Evolutionary conservation across 2,797 vertebrate genomes (phyloP), one percentile per base, ranked within the genome.

Genomic region (Rhynchotus rufescens): DNA sequence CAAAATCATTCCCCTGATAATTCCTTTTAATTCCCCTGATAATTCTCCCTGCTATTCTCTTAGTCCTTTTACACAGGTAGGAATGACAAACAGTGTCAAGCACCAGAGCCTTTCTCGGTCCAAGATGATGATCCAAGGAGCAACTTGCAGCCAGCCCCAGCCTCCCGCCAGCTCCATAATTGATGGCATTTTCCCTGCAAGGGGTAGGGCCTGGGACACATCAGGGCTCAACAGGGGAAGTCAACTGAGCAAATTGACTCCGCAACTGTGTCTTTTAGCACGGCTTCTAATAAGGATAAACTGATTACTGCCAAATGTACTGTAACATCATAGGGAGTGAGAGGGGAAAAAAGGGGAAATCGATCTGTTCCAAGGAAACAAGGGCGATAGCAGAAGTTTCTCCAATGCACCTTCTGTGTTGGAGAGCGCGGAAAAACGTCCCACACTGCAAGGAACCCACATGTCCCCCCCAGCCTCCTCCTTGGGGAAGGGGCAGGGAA

Each of bases 181-280:
- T 99, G 98, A 99, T 98, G 98, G 98, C 98, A 98, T 98, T 99
- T 99, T 98, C 98, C 98, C 98, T 98, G 98, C 98, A 98, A 98
- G 98, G 98, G 98, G 97, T 98, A 98, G 98, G 74, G 98, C 97
- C 96, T 95, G 96, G 97, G 97, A 97, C 94, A 94, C 97, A 97
- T 95, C 96, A 97, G 95, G 90, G 92, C 94, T 98, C 97, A 95
- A 94, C 51, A 96, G 94, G 95, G 88, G 96, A 97, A 97, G 95
- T 82, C 97, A 97, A 97, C 65, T 74, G 91, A 96, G 96, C 96
- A 98, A 98, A 98, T 98, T 98, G 97, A 98, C 98, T 98, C 98
- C 98, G 98, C 97, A 98, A 98, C 98, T 98, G 96, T 97, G 97
- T 97, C 97, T 97, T 98, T 97, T 98, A 97, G 97, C 97, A 97